A percentile compares a stretch with the other conserved stretches of the same genome.
These are phyloP conservation scores for Sebastes trivittatus DNA, from an alignment of 2,797 vertebrate species.

Conservation along the genomic window DNA sequence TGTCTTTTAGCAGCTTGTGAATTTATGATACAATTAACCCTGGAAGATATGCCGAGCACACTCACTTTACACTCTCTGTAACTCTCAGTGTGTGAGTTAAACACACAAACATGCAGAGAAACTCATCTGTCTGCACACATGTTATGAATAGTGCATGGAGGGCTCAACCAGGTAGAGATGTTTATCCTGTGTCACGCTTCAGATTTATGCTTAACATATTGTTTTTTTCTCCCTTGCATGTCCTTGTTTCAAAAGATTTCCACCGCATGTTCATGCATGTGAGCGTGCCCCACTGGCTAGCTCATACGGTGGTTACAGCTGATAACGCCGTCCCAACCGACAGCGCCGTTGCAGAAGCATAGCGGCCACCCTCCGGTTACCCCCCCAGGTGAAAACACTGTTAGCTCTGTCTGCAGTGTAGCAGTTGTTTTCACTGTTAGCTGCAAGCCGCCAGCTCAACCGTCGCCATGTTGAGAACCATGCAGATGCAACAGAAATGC, in stretches of 20 bases:
- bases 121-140: background rate
- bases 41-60: slow-evolving; percentile 54
- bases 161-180: background rate
- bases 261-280: background rate
- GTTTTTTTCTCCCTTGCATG: background rate
- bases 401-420: background rate
- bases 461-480: background rate
- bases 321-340: too few species aligned
- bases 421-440: background rate
- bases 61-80: slow-evolving; percentile 65
- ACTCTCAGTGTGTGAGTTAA: slow-evolving; percentile 32
- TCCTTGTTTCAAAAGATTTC: background rate
- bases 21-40: slow-evolving; percentile 83
- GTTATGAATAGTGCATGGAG: background rate
- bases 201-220: background rate
- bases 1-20: slow-evolving; percentile 76
- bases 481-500: background rate
- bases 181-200: background rate
- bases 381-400: too few species aligned
- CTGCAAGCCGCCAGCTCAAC: too few species aligned
- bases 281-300: background rate
- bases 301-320: too few species aligned
- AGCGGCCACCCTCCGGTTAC: too few species aligned
- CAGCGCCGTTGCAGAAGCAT: too few species aligned
- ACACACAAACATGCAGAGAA: slow-evolving; percentile 37